A percentile compares a stretch with the other conserved stretches of the same genome.
phyloP scores from a whole-genome alignment of 2,888 invertebrate species.

The Drosophila emarginata region DNA sequence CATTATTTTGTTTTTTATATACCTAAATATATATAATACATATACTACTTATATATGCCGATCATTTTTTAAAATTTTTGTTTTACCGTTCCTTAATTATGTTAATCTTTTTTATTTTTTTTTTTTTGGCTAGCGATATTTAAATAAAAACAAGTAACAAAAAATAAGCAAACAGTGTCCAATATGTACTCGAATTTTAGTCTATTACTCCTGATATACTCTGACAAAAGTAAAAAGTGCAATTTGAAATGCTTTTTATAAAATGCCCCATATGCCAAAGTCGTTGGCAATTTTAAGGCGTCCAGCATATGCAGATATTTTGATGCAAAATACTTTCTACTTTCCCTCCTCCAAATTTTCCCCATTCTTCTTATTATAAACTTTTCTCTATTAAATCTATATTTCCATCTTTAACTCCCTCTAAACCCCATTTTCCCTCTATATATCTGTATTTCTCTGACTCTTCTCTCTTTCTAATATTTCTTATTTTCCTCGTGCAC shows the following conservation, averaged over 20 bases:
- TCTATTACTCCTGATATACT: conserved; percentile 82
- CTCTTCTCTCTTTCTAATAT: conserved; percentile 1
- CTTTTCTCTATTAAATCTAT: background rate
- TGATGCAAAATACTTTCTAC: conserved; percentile 33
- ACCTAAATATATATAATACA: background rate
- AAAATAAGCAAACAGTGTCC: conserved; percentile 30
- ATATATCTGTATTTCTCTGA: background rate
- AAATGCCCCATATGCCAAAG: conserved; percentile 54
- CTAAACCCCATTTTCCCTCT: background rate
- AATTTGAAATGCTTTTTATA: conserved; percentile 56
- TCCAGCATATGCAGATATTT: conserved; percentile 36
- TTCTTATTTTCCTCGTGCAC: conserved; percentile 22
- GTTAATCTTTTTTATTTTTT: conserved; percentile 11
- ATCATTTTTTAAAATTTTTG: conserved; percentile 22
- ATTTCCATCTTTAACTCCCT: background rate
- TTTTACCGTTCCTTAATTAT: conserved; percentile 29
- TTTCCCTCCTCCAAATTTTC: too few relatives aligned
- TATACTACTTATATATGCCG: background rate
- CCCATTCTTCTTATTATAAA: background rate
- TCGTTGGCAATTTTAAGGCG: conserved; percentile 80
- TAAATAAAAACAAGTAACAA: conserved; percentile 36
- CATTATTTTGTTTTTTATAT: background rate
- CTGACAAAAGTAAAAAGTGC: conserved; percentile 78
- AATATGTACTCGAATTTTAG: conserved; percentile 81
- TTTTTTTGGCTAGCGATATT: conserved; percentile 63